These are phyloP conservation scores for Brenthis ino DNA, from an alignment of 2,888 invertebrate species.

Conservation along the genomic window DNA sequence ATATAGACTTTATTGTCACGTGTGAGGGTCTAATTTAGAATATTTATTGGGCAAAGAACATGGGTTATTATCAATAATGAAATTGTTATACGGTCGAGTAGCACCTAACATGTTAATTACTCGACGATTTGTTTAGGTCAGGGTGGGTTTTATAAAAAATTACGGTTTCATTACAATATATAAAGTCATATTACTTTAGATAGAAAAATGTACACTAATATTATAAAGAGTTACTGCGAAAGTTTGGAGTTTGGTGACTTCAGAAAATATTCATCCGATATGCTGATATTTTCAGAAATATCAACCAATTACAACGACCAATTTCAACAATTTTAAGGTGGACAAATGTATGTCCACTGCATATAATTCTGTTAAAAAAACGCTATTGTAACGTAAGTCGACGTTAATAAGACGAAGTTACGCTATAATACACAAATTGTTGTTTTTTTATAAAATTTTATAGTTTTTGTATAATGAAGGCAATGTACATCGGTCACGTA, in stretches of 20 bases:
- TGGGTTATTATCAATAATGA: conserved; percentile 18
- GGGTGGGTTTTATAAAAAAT: not conserved
- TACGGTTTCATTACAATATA: not conserved
- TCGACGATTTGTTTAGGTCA: conserved; percentile 8
- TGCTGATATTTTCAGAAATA: no score
- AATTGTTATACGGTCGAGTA: conserved; percentile 13
- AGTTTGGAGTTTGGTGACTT: not conserved
- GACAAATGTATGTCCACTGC: no score
- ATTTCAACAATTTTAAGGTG: no score
- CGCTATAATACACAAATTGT: no score
- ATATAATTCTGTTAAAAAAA: no score
- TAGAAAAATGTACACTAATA: not conserved
- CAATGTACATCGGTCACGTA: no score
- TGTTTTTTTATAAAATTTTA: no score
- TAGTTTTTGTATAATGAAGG: no score
- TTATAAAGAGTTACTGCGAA: not conserved
- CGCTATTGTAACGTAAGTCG: no score
- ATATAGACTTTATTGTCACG: not conserved
- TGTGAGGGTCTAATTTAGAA: not conserved
- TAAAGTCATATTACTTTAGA: not conserved
- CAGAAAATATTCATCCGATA: no score
- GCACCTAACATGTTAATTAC: conserved; percentile 18
- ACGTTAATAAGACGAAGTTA: no score
- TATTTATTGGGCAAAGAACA: not conserved
- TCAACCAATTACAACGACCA: no score